Percentiles rank a stretch among this genome's conserved stretches.
phyloP scores from a whole-genome alignment of 2,888 invertebrate species.

The Agrotis segetum region DNA sequence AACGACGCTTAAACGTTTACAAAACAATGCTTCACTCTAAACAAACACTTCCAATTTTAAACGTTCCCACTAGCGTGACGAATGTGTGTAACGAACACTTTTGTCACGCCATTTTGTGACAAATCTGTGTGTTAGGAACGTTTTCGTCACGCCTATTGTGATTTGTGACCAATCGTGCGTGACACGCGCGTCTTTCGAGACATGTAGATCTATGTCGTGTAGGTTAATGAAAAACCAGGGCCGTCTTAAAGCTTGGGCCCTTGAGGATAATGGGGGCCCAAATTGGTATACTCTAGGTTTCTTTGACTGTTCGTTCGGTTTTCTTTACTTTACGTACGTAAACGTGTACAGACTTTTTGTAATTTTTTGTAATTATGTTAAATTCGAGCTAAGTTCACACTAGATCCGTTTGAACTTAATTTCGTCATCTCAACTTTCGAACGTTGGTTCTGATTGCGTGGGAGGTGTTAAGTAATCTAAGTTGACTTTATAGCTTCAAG shows the following conservation, averaged over 20 bases:
- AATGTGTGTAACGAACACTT: conserved; percentile 27
- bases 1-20: conserved; percentile 12
- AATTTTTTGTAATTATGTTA: neutral
- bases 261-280: no score
- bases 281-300: no score
- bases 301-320: no score
- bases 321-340: no score
- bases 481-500: neutral
- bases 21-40: conserved; percentile 36
- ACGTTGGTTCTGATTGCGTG: conserved; percentile 20
- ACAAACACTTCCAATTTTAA: conserved; percentile 37
- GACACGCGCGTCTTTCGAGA: conserved; percentile 35
- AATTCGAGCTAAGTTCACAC: conserved; percentile 6
- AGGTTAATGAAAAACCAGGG: conserved; percentile 22
- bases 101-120: conserved; percentile 44
- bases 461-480: conserved; percentile 23
- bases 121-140: conserved; percentile 21
- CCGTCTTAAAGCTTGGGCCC: no score
- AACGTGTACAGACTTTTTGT: no score
- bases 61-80: conserved; percentile 37
- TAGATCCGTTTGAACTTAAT: conserved; percentile 22
- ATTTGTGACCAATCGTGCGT: conserved; percentile 38
- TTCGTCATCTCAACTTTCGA: conserved; percentile 30
- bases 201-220: conserved; percentile 12
- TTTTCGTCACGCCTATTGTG: conserved; percentile 49